Percentiles rank a stretch among this genome's conserved stretches.
These are phyloP conservation scores for Corythornis vintsioides DNA, from an alignment of 2,113 vertebrate species.

Conservation along the genomic window DNA sequence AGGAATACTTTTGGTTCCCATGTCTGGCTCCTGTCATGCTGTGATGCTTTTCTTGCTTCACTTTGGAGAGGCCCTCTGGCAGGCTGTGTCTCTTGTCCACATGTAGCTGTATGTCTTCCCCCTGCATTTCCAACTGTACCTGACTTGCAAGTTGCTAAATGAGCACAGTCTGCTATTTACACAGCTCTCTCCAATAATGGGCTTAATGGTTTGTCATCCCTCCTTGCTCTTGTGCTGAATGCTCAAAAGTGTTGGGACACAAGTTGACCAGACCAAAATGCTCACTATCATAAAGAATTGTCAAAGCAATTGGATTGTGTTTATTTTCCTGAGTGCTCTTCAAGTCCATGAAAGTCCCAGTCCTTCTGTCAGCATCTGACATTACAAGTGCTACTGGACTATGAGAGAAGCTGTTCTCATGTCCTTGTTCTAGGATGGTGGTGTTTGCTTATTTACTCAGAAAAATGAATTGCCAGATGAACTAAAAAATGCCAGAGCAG, in stretches of 20 bases:
- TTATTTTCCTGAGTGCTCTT: slow-evolving; percentile 15
- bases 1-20: neutral
- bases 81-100: neutral
- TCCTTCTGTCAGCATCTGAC: neutral
- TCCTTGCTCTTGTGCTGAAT: neutral
- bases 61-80: neutral
- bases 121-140: neutral
- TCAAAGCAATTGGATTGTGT: neutral
- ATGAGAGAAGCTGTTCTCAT: neutral
- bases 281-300: neutral
- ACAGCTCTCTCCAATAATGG: neutral
- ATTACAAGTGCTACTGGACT: neutral
- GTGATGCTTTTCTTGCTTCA: neutral
- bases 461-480: neutral
- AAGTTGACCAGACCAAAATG: neutral
- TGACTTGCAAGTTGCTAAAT: neutral
- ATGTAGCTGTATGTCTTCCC: neutral
- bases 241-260: neutral
- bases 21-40: neutral
- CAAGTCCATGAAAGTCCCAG: neutral
- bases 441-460: neutral
- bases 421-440: neutral
- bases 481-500: neutral
- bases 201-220: neutral
- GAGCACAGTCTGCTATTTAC: neutral